A percentile compares a stretch with the other conserved stretches of the same genome.
These are phyloP conservation scores for Eupithecia insigniata DNA, from an alignment of 2,888 invertebrate genomes.

Conservation along the genomic window DNA sequence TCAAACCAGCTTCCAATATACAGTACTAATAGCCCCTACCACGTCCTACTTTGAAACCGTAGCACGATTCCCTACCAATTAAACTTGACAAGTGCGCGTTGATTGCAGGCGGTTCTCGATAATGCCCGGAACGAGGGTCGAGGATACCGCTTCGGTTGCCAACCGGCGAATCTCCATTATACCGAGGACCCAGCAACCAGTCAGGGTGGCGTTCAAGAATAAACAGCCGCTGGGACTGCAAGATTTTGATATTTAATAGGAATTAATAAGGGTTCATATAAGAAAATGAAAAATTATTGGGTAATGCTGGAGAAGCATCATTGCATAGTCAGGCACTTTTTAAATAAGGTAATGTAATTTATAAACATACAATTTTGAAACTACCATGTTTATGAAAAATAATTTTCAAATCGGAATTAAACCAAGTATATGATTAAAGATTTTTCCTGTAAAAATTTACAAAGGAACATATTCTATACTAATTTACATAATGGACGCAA, in stretches of 20 bases:
- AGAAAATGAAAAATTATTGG: neutral
- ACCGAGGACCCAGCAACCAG: slow-evolving; percentile 60
- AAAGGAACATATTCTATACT: no score
- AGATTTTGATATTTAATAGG: slow-evolving; percentile 63
- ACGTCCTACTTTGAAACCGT: slow-evolving; percentile 3
- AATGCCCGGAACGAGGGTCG: slow-evolving; percentile 68
- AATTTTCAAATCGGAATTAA: neutral
- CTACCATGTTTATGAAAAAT: neutral
- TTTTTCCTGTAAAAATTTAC: neutral
- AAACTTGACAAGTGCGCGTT: slow-evolving; percentile 28
- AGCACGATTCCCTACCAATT: slow-evolving; percentile 30
- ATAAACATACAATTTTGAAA: neutral
- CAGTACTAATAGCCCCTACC: slow-evolving; percentile 1
- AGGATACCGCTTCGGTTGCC: slow-evolving; percentile 49
- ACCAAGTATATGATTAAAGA: no score
- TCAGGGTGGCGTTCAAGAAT: slow-evolving; percentile 51
- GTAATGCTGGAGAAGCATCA: neutral
- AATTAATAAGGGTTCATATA: neutral
- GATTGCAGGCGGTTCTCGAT: slow-evolving; percentile 70
- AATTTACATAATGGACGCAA: no score
- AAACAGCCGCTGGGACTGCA: slow-evolving; percentile 67
- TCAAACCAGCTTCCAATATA: slow-evolving; percentile 3
- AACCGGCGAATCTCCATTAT: slow-evolving; percentile 67
- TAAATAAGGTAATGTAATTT: neutral
- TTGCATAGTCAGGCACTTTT: neutral